phyloP scores from a whole-genome alignment of 2,888 invertebrate species.

The Sipha maydis region DNA sequence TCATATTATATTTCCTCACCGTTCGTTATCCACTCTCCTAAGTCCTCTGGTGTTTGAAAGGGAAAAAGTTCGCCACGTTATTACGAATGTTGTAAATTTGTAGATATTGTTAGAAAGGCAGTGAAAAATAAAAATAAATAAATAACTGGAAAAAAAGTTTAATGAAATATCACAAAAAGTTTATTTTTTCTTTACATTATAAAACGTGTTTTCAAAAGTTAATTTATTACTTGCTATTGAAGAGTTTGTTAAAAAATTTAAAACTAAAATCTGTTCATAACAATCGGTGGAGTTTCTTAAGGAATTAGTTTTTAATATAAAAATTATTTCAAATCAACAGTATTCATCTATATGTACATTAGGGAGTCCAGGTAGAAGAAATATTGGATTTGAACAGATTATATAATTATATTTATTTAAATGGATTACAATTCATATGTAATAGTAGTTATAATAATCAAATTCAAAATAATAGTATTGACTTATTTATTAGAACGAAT shows the following conservation, averaged over 20 bases:
- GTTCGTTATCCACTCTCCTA: not conserved
- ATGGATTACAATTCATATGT: too few species aligned
- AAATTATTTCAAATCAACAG: not conserved
- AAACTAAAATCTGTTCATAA: not conserved
- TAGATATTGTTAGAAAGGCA: constrained; percentile 11
- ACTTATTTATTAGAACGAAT: too few species aligned
- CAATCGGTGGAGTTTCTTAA: not conserved
- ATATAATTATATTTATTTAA: too few species aligned
- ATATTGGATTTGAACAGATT: not conserved
- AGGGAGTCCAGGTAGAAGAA: not conserved
- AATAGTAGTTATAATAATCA: not conserved
- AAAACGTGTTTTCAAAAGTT: constrained; percentile 21
- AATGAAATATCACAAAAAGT: constrained; percentile 43
- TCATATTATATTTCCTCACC: constrained; percentile 28
- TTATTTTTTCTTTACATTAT: constrained; percentile 13
- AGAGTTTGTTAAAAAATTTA: not conserved
- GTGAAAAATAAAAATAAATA: not conserved
- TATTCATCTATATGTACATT: not conserved
- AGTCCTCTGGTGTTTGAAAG: not conserved
- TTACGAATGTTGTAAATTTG: constrained; percentile 54
- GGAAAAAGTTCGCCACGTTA: constrained; percentile 25
- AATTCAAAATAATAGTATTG: too few species aligned
- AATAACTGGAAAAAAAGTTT: constrained; percentile 24
- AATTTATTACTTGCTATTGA: constrained; percentile 27
- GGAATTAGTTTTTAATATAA: constrained; percentile 18